phyloP scores from a whole-genome alignment of 2,113 vertebrate genomes.

The Onychostoma macrolepis region DNA sequence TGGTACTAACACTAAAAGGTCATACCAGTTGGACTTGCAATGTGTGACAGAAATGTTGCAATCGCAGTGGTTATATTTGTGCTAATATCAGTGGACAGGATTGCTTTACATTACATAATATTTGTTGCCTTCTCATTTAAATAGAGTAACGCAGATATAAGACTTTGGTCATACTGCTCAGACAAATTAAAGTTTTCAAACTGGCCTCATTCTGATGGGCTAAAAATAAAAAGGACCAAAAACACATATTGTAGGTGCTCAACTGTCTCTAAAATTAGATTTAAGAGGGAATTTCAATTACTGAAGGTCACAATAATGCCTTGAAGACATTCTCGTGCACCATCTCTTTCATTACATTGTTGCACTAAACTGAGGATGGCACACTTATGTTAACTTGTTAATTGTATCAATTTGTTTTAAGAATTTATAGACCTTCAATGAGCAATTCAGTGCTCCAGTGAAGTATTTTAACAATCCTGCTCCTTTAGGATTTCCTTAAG shows the following conservation, averaged over 20 bases:
- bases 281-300: slow-evolving; percentile 47
- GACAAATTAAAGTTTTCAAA: not conserved
- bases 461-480: not conserved
- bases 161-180: not conserved
- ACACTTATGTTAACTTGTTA: not conserved
- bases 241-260: not conserved
- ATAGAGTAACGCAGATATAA: not conserved
- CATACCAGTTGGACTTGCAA: not conserved
- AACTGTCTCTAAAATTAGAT: slow-evolving; percentile 47
- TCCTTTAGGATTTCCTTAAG: too few relatives aligned
- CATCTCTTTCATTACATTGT: not conserved
- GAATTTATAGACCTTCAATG: not conserved
- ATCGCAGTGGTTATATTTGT: too few relatives aligned
- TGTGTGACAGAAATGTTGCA: not conserved
- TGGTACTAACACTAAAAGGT: not conserved
- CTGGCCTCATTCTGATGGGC: slow-evolving; percentile 7
- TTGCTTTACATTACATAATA: not conserved
- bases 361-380: not conserved
- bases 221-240: slow-evolving; percentile 8
- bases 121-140: too few relatives aligned
- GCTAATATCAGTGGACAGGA: not conserved
- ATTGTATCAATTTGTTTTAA: not conserved
- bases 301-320: slow-evolving; percentile 26
- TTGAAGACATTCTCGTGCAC: slow-evolving; percentile 6
- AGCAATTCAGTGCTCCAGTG: not conserved